These are phyloP conservation scores for Paratrypauchen microcephalus DNA, from an alignment of 2,797 vertebrate genomes.

Conservation along the genomic window DNA sequence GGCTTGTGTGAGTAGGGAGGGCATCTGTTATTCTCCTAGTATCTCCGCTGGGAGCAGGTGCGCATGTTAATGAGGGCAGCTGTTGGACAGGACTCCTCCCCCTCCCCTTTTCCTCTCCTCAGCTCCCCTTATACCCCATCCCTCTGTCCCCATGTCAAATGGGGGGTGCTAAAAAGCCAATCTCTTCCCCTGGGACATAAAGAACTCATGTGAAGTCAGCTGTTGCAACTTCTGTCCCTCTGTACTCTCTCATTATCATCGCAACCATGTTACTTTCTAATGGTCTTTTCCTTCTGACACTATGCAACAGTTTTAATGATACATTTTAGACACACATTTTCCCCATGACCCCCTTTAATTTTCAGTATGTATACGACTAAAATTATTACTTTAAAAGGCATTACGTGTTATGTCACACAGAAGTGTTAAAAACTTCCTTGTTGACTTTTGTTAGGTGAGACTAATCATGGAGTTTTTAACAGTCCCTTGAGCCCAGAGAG, in stretches of 20 bases:
- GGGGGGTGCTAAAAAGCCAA: conserved; percentile 68
- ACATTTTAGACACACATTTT: conserved; percentile 9
- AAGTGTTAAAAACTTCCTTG: conserved; percentile 52
- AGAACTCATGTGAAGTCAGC: conserved; percentile 77
- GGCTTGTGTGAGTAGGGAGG: conserved; percentile 67
- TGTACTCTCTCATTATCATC: background rate
- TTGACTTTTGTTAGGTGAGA: conserved; percentile 61
- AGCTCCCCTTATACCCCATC: conserved; percentile 26
- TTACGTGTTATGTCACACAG: conserved; percentile 52
- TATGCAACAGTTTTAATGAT: background rate
- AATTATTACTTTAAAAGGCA: background rate
- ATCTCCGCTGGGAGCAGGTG: conserved; percentile 89
- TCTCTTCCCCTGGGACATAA: conserved; percentile 65
- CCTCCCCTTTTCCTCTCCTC: conserved; percentile 22
- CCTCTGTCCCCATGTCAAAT: conserved; percentile 67
- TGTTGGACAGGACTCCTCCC: conserved; percentile 76
- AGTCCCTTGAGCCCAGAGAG: conserved; percentile 41
- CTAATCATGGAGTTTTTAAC: conserved; percentile 55
- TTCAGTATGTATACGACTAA: conserved; percentile 18
- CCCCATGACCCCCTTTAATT: background rate
- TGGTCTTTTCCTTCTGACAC: conserved; percentile 23
- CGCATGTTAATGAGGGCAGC: conserved; percentile 85
- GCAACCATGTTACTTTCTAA: conserved; percentile 16
- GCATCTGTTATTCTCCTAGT: conserved; percentile 82
- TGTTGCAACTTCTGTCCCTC: conserved; percentile 68